phyloP scores from a whole-genome alignment of 1,140 invertebrate species.

The Achatina immaculata region DNA sequence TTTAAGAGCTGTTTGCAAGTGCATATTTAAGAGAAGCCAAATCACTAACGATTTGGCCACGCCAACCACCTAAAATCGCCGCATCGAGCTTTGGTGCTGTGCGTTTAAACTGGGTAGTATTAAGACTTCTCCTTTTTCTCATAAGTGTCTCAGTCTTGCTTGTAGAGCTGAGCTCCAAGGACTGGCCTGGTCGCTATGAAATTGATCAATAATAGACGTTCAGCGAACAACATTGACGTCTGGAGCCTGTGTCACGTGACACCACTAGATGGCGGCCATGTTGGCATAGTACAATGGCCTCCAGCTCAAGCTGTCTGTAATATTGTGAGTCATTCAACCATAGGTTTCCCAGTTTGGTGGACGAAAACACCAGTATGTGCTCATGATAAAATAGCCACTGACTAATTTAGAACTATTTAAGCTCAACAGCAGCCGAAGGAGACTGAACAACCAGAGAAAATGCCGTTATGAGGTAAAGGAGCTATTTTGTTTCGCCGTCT shows the following conservation, averaged over 20 bases:
- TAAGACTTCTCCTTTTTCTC: not conserved
- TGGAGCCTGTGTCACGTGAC: constrained; percentile 39
- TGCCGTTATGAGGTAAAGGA: not conserved
- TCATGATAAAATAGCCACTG: not conserved
- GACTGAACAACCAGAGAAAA: not conserved
- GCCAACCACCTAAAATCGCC: too few species aligned
- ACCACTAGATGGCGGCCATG: constrained; percentile 34
- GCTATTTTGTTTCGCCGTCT: not conserved
- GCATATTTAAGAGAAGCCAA: too few species aligned
- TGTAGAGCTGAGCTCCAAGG: not conserved
- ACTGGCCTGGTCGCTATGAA: not conserved
- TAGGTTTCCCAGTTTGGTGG: not conserved
- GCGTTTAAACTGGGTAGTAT: too few species aligned
- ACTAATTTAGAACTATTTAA: not conserved
- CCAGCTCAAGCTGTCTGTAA: constrained; percentile 1
- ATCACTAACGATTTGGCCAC: too few species aligned
- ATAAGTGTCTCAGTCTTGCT: not conserved
- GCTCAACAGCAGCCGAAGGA: not conserved
- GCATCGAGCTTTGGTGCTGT: too few species aligned
- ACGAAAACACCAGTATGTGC: not conserved
- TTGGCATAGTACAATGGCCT: constrained; percentile 37
- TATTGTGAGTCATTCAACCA: constrained; percentile 40
- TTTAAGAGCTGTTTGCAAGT: too few species aligned
- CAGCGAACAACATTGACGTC: constrained; percentile 23
- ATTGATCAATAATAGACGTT: constrained; percentile 17